These are phyloP conservation scores for Mesorhabditis spiculigera DNA, from an alignment of 2,888 invertebrate species.

Conservation along the genomic window DNA sequence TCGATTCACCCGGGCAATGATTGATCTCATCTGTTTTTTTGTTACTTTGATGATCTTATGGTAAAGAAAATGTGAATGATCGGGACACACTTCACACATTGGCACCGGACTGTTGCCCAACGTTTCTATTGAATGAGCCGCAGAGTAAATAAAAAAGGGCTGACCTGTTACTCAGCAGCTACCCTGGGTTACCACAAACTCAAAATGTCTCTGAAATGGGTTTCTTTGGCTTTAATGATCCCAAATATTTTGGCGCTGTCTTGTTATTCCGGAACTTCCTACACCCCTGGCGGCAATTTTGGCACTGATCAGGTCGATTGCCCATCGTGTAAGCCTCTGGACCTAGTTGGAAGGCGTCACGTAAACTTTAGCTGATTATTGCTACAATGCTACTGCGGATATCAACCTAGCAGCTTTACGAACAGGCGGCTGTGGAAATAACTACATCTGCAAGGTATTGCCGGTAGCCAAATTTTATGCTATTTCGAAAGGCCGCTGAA, in stretches of 20 bases:
- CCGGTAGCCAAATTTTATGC: not conserved
- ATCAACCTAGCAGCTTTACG: constrained; percentile 1
- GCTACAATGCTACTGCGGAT: constrained; percentile 5
- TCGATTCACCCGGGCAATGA: too few species aligned
- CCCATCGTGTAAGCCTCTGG: constrained; percentile 1
- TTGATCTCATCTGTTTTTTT: too few species aligned
- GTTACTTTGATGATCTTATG: too few species aligned
- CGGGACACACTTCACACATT: too few species aligned
- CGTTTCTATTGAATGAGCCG: too few species aligned
- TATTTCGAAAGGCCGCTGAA: not conserved
- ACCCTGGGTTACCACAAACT: too few species aligned
- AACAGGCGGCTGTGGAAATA: constrained; percentile 3
- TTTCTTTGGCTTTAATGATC: not conserved
- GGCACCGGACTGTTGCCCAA: too few species aligned
- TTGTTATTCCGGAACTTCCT: not conserved
- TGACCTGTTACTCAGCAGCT: too few species aligned
- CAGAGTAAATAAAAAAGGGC: too few species aligned
- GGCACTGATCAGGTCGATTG: not conserved
- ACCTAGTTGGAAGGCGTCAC: not conserved
- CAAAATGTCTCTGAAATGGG: too few species aligned
- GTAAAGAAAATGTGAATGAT: too few species aligned
- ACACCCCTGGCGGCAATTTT: constrained; percentile 2
- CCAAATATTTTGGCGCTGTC: not conserved
- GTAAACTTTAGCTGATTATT: not conserved
- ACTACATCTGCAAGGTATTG: not conserved